Conservation (phyloP, 2,888 invertebrate genomes). For the Euplagia quadripunctaria region DNA sequence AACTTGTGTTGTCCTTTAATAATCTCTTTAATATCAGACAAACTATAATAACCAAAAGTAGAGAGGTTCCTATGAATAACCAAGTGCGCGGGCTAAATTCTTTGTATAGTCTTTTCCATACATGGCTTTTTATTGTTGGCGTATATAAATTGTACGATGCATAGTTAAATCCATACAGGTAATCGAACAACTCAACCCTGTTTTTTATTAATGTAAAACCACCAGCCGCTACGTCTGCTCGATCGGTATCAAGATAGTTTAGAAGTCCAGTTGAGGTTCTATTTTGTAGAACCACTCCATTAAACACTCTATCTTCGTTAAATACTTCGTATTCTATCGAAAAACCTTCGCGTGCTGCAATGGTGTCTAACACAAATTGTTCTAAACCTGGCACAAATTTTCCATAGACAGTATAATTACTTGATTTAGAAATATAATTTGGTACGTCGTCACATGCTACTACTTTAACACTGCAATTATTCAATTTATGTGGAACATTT, state of each 20-base stretch:
- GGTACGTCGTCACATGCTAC: constrained; percentile 59
- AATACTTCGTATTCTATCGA: constrained; percentile 53
- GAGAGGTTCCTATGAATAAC: constrained; percentile 61
- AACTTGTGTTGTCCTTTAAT: constrained; percentile 40
- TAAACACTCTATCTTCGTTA: constrained; percentile 31
- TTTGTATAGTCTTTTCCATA: constrained; percentile 66
- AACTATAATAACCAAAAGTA: constrained; percentile 47
- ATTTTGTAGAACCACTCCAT: constrained; percentile 65
- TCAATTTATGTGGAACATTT: constrained; percentile 40
- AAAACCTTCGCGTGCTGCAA: constrained; percentile 58
- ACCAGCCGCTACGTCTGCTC: constrained; percentile 64
- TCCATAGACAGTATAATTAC: constrained; percentile 52
- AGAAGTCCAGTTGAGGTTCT: constrained; percentile 65
- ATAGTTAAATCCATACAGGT: constrained; percentile 66
- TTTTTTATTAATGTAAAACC: constrained; percentile 65
- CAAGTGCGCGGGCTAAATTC: constrained; percentile 64
- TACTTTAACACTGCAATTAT: constrained; percentile 62
- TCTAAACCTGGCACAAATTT: constrained; percentile 61
- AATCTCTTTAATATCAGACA: constrained; percentile 43
- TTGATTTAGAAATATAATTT: constrained; percentile 57
- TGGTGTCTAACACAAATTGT: constrained; percentile 64
- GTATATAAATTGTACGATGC: constrained; percentile 59
- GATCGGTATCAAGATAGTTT: constrained; percentile 53
- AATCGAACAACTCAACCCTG: constrained; percentile 67
- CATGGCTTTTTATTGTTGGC: constrained; percentile 52